Conservation (phyloP, 2,797 vertebrate species). For the Podargus strigoides region DNA sequence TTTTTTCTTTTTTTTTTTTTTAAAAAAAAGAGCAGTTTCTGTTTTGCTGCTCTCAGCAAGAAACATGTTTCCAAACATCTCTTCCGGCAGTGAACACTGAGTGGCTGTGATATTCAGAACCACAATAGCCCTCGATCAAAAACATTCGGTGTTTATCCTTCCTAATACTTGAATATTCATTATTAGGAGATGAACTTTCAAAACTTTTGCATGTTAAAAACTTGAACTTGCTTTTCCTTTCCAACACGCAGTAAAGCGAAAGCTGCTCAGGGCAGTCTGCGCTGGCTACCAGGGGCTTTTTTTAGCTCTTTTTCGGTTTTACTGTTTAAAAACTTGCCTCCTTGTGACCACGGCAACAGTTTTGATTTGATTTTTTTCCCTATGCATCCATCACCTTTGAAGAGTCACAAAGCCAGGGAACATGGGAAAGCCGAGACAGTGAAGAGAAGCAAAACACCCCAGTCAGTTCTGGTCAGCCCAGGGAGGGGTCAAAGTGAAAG, state of each 20-base stretch:
- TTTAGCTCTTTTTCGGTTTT: neutral
- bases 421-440: neutral
- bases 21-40: neutral
- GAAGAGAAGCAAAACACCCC: neutral
- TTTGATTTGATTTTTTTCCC: neutral
- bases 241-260: accelerated
- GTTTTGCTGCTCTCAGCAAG: slow-evolving; percentile 23
- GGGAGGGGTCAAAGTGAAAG: neutral
- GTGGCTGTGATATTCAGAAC: neutral
- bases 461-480: neutral
- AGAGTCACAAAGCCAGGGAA: neutral
- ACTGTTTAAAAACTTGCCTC: neutral
- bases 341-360: neutral
- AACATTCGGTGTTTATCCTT: neutral
- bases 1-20: too few relatives aligned
- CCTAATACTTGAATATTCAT: neutral
- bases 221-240: neutral
- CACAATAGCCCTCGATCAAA: neutral
- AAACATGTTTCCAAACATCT: neutral
- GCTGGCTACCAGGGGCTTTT: accelerated
- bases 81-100: neutral
- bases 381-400: neutral
- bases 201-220: neutral
- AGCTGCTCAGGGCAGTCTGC: accelerated
- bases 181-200: neutral